Conservation (phyloP, 2,888 invertebrate species). For the Xestia ashworthii region DNA sequence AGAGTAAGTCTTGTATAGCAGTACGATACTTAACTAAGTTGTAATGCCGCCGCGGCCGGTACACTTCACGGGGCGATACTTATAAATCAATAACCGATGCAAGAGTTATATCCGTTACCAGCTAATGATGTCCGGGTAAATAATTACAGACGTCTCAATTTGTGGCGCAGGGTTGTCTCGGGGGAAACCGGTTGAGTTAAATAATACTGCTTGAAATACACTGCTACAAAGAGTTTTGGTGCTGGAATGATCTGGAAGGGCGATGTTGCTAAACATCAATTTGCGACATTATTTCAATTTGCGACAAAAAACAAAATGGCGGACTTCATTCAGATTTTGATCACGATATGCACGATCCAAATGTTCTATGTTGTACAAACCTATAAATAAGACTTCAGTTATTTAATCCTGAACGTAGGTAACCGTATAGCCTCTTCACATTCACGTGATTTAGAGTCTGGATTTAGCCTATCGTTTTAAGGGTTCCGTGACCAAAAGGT, state of each 20-base stretch:
- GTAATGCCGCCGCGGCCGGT: constrained; percentile 36
- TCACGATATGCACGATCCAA: too few species aligned
- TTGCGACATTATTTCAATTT: background rate
- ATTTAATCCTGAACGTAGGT: background rate
- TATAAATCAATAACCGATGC: constrained; percentile 70
- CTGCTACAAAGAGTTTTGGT: background rate
- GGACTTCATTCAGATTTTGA: background rate
- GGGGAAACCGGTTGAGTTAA: background rate
- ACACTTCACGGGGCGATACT: constrained; percentile 48
- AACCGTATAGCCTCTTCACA: background rate
- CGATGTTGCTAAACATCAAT: background rate
- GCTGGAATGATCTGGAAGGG: background rate
- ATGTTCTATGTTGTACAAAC: background rate
- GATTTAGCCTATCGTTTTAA: background rate
- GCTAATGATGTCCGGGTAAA: constrained; percentile 77
- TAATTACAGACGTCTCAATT: constrained; percentile 82
- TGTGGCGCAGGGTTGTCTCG: constrained; percentile 69
- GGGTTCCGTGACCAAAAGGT: too few species aligned
- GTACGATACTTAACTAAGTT: constrained; percentile 44
- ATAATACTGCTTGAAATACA: background rate
- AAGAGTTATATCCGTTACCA: constrained; percentile 68
- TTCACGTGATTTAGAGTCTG: background rate
- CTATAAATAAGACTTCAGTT: background rate
- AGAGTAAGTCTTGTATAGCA: constrained; percentile 14
- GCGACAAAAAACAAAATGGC: background rate